These are phyloP conservation scores for Tragelaphus eurycerus DNA, from an alignment of 2,797 vertebrate species.

Conservation along the genomic window DNA sequence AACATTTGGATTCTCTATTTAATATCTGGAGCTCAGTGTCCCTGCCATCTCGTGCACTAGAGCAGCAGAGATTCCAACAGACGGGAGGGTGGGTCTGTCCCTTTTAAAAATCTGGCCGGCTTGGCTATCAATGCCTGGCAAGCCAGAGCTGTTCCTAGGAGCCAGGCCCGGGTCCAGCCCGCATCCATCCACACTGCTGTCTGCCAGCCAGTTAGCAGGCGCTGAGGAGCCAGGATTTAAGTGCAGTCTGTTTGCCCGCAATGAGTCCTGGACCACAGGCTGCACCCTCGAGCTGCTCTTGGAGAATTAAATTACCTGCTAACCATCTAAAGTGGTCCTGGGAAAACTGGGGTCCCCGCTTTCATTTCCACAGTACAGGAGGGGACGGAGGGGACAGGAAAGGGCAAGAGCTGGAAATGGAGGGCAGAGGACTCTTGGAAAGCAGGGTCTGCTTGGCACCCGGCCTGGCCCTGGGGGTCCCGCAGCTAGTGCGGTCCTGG, in stretches of 20 bases:
- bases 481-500: conserved; percentile 58
- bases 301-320: conserved; percentile 77
- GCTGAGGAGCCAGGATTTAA: conserved; percentile 77
- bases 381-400: conserved; percentile 34
- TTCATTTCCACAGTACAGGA: conserved; percentile 68
- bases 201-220: conserved; percentile 76
- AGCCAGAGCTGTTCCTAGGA: conserved; percentile 46
- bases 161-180: conserved; percentile 75
- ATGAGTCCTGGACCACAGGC: conserved; percentile 55
- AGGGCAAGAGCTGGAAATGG: conserved; percentile 38
- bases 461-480: neutral
- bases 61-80: conserved; percentile 79
- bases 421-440: conserved; percentile 23
- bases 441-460: neutral
- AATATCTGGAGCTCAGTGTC: conserved; percentile 54
- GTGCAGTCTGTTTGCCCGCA: conserved; percentile 72
- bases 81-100: conserved; percentile 79
- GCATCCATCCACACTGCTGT: conserved; percentile 65
- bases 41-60: conserved; percentile 28
- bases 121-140: conserved; percentile 77
- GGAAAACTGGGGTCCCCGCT: conserved; percentile 52
- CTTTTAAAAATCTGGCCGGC: conserved; percentile 80
- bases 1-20: conserved; percentile 73
- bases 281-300: conserved; percentile 54
- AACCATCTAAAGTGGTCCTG: conserved; percentile 76